Evolutionary conservation across 1,140 invertebrate genomes (phyloP).

Genomic region (Brachionus calyciflorus): DNA sequence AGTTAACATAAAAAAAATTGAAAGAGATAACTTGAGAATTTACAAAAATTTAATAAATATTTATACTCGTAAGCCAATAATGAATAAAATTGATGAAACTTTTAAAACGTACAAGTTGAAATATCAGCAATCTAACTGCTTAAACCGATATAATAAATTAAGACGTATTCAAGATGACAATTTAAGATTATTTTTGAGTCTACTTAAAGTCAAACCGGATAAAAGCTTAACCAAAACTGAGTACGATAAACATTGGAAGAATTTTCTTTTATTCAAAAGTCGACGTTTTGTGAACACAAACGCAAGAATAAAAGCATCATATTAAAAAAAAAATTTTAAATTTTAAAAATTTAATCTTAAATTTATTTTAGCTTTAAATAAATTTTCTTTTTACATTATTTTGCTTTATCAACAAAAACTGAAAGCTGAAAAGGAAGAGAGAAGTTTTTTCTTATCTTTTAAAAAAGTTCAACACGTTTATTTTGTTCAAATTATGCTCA

Average conservation of each 20-base stretch:
- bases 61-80: constrained; percentile 6
- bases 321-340: not conserved
- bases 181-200: constrained; percentile 5
- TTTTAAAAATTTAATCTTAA: not conserved
- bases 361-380: not conserved
- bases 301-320: not conserved
- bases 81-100: not conserved
- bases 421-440: too few relatives aligned
- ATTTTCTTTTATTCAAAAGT: constrained; percentile 8
- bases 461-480: too few relatives aligned
- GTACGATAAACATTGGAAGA: constrained; percentile 32
- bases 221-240: constrained; percentile 10
- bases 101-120: not conserved
- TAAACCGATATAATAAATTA: constrained; percentile 3
- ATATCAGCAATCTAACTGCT: constrained; percentile 10
- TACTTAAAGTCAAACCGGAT: constrained; percentile 20
- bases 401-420: too few relatives aligned
- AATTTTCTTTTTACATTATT: not conserved
- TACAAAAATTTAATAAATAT: constrained; percentile 24
- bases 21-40: constrained; percentile 20
- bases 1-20: constrained; percentile 32
- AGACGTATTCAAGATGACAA: not conserved
- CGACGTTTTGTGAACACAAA: constrained; percentile 23
- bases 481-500: too few relatives aligned
- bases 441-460: too few relatives aligned